Base-by-base conservation (phyloP, 2,888 invertebrate species). In the Hermaeophaga mercurialis region DNA sequence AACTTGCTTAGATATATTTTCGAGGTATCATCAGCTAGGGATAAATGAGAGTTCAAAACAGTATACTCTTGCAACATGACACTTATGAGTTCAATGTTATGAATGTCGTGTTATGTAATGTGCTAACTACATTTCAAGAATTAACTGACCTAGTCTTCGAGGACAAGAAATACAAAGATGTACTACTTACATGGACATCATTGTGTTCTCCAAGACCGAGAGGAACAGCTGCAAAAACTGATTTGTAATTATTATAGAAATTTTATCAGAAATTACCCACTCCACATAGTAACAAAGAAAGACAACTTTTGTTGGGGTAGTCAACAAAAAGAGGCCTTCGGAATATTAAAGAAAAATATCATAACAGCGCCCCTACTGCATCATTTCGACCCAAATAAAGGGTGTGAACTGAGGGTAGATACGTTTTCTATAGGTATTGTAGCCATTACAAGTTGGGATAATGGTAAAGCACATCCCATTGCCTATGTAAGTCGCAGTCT, bases 51-150 rank as follows among this genome's bases (percentile, higher is more conserved):
- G 9, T 3, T 28, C 28, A 3, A 43, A 43, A 15, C 43, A 8
- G 1, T 22, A 11, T 24, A 43, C 43, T n/a, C 8, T 9, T 5
- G 22, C 44, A 44, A 6, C 44, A 44, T 7, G 28, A 28, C 2
- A 43, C 58, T 14, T 66, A 55, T 14, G 50, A 62, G 49, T 68
- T 66, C 36, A 59, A 62, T n/a, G 54, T 54, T 26, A 28, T 68
- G 24, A 54, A 56, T 24, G 66, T 67, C 46, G 68, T 64, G 6
- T 43, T 65, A 26, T 65, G 64, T 28, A 66, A 64, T 26, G 61
- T 63, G 6, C 65, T 66, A 2, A 52, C 41, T 0, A 63, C 65
- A 2, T 68, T 68, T 38, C 61, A 65, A 56, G 48, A 53, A 15
- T 34, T 68, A 15, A 53, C 61, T 17, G 54, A 39, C 56, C 34